Conservation (phyloP, 2,888 invertebrate species). For the Drosophila pegasa region DNA sequence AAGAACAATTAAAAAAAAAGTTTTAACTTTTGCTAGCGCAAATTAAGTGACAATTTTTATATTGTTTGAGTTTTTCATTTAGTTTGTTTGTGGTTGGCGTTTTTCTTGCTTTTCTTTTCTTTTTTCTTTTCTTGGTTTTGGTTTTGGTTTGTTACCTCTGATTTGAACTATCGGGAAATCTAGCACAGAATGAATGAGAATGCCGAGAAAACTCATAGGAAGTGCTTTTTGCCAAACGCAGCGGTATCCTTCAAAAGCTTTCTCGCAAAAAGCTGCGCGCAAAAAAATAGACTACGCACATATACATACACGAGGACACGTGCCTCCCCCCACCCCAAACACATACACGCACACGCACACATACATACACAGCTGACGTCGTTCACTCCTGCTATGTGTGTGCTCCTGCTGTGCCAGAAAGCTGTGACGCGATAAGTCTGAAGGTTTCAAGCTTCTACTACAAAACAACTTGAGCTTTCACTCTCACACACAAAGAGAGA, state of each 20-base stretch:
- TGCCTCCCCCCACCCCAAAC: conserved; percentile 51
- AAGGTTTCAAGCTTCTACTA: conserved; percentile 25
- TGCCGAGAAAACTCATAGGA: conserved; percentile 63
- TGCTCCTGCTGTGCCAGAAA: conserved; percentile 24
- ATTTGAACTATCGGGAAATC: conserved; percentile 83
- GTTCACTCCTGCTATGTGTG: conserved; percentile 11
- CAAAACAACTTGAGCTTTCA: conserved; percentile 17
- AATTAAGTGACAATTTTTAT: not conserved
- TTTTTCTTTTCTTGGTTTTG: too few relatives aligned
- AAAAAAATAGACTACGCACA: conserved; percentile 28
- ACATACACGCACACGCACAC: conserved; percentile 33
- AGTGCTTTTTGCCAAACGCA: conserved; percentile 62
- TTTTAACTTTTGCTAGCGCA: conserved; percentile 16
- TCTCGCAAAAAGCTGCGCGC: conserved; percentile 44
- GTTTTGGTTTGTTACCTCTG: conserved; percentile 64
- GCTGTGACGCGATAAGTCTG: conserved; percentile 9
- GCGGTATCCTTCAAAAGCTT: conserved; percentile 65
- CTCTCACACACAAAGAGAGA: not conserved
- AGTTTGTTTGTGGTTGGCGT: conserved; percentile 13
- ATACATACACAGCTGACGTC: conserved; percentile 54
- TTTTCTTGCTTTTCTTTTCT: conserved; percentile 1
- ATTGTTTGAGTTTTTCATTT: conserved; percentile 13
- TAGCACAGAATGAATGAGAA: conserved; percentile 82
- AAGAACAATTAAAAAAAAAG: conserved; percentile 47
- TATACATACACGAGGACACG: conserved; percentile 46